phyloP scores from a whole-genome alignment of 2,888 invertebrate genomes.

The Aleiodes alternator region DNA sequence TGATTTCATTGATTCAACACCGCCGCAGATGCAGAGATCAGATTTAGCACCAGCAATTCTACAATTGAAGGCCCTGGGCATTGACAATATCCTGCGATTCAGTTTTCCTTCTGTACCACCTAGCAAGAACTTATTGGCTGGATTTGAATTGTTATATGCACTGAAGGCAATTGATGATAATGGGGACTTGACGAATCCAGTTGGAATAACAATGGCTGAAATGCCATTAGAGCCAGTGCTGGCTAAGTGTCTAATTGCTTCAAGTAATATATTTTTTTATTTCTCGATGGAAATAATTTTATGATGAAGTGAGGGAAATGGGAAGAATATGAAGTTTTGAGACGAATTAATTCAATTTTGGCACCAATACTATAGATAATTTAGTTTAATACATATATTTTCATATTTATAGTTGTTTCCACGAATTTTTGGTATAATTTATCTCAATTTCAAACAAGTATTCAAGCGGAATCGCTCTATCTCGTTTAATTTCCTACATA shows the following conservation, averaged over 20 bases:
- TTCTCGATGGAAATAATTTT: neutral
- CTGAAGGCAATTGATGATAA: constrained; percentile 86
- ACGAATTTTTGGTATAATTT: no score
- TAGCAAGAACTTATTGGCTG: constrained; percentile 88
- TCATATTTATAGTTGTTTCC: no score
- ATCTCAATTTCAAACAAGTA: no score
- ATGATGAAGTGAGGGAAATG: no score
- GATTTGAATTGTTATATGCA: constrained; percentile 92
- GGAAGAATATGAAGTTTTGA: no score
- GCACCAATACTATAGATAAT: no score
- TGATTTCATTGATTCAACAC: constrained; percentile 82
- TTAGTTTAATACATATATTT: no score
- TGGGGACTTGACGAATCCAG: constrained; percentile 85
- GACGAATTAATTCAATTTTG: no score
- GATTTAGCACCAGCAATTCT: constrained; percentile 90
- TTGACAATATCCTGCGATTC: constrained; percentile 93
- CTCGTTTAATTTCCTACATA: no score
- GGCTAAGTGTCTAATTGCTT: constrained; percentile 88
- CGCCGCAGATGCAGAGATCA: constrained; percentile 95
- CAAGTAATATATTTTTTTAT: constrained; percentile 77
- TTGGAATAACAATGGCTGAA: constrained; percentile 93
- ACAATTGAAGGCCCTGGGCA: constrained; percentile 95
- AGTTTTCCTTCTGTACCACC: constrained; percentile 96
- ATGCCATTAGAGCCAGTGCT: constrained; percentile 92
- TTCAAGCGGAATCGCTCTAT: no score